Conservation (phyloP, 2,888 invertebrate species). For the Ophraella communa region DNA sequence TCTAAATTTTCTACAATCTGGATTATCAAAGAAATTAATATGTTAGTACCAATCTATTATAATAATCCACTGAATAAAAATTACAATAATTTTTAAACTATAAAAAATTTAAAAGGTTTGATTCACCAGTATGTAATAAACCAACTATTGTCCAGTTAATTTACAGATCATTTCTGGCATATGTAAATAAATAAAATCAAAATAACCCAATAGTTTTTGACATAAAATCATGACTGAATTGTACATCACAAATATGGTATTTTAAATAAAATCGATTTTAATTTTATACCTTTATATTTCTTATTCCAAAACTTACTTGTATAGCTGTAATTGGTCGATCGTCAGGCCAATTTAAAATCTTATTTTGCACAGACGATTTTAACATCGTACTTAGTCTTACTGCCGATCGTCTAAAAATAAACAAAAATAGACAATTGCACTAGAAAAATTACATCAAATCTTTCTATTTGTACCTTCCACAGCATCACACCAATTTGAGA, state of each 20-base stretch:
- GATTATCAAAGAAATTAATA: slow-evolving; percentile 54
- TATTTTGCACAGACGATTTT: slow-evolving; percentile 52
- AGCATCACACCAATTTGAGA: slow-evolving; percentile 16
- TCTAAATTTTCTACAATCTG: slow-evolving; percentile 74
- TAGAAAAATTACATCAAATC: background rate
- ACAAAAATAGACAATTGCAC: slow-evolving; percentile 24
- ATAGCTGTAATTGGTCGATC: slow-evolving; percentile 86
- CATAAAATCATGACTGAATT: too few species aligned
- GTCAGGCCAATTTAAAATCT: slow-evolving; percentile 67
- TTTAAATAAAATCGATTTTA: background rate
- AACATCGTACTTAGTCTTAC: slow-evolving; percentile 50
- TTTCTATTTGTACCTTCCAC: slow-evolving; percentile 13
- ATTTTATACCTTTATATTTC: background rate
- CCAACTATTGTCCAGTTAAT: too few species aligned
- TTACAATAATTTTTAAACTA: too few species aligned
- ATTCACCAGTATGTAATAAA: too few species aligned
- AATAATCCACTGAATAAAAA: too few species aligned
- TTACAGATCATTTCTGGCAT: too few species aligned
- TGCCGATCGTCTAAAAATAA: slow-evolving; percentile 40
- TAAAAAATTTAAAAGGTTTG: background rate
- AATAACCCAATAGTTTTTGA: too few species aligned
- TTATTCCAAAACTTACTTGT: slow-evolving; percentile 50
- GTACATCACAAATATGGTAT: too few species aligned
- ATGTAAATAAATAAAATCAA: too few species aligned
- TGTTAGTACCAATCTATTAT: background rate